Evolutionary conservation across 2,797 vertebrate genomes (phyloP).

Genomic region (Neosilurus hyrtlii): DNA sequence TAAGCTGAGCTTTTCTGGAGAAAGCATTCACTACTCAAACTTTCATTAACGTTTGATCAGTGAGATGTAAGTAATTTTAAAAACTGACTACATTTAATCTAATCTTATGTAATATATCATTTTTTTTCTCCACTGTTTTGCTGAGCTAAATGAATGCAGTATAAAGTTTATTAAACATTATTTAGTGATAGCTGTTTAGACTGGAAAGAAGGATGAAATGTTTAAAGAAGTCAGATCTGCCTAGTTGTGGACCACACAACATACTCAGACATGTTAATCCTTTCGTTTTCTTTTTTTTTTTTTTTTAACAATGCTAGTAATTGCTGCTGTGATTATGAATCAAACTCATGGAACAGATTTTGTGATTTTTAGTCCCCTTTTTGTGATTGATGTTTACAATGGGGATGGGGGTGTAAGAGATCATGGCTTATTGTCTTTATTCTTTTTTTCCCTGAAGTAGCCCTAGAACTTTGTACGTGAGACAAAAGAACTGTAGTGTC

Average conservation of each 20-base stretch:
- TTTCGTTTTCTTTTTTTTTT: not conserved
- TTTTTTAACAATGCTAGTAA: constrained; percentile 24
- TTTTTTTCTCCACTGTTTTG: not conserved
- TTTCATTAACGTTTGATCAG: constrained; percentile 23
- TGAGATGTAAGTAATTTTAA: constrained; percentile 33
- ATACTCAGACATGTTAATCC: constrained; percentile 18
- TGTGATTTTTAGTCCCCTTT: constrained; percentile 47
- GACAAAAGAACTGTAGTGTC: constrained; percentile 45
- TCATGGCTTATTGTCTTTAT: constrained; percentile 43
- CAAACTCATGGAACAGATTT: constrained; percentile 25
- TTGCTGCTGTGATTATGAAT: constrained; percentile 32
- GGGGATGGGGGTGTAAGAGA: constrained; percentile 7
- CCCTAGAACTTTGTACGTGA: constrained; percentile 46
- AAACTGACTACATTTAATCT: constrained; percentile 14
- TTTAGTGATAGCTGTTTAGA: not conserved
- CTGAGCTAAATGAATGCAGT: not conserved
- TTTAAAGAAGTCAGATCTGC: not conserved
- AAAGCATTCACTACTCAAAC: constrained; percentile 32
- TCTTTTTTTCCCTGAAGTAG: constrained; percentile 41
- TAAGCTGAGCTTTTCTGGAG: constrained; percentile 34
- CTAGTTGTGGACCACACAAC: not conserved
- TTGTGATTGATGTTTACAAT: constrained; percentile 39
- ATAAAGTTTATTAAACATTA: constrained; percentile 13
- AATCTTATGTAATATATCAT: not conserved
- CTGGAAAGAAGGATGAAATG: not conserved